Percentiles rank a stretch among this genome's conserved stretches.
phyloP scores from a whole-genome alignment of 2,113 vertebrate genomes.

The Bettongia penicillata region DNA sequence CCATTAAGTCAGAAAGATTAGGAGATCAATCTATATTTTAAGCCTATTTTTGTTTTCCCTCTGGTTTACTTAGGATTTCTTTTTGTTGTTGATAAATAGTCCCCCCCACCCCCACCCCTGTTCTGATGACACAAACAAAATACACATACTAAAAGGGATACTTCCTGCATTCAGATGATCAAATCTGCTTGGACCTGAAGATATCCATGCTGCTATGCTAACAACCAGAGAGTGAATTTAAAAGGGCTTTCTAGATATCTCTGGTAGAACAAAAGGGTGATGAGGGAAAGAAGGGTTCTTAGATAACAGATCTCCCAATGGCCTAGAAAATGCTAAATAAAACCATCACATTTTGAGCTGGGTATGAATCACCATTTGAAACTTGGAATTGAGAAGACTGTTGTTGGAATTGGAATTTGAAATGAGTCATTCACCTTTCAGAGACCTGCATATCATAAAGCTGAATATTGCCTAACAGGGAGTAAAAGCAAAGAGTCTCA shows the following conservation, averaged over 20 bases:
- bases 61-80: neutral
- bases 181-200: constrained; percentile 20
- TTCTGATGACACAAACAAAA: constrained; percentile 34
- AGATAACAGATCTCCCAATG: constrained; percentile 46
- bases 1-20: neutral
- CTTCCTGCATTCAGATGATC: constrained; percentile 54
- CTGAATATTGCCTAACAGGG: neutral
- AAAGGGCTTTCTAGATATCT: constrained; percentile 49
- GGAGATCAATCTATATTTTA: neutral
- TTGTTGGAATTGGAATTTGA: constrained; percentile 6
- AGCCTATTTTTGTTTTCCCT: neutral
- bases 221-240: constrained; percentile 37
- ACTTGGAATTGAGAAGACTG: constrained; percentile 3
- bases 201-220: constrained; percentile 41
- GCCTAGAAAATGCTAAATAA: constrained; percentile 36
- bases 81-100: neutral
- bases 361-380: neutral
- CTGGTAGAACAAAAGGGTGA: constrained; percentile 39
- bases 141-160: constrained; percentile 39
- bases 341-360: neutral
- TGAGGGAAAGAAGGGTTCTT: constrained; percentile 45
- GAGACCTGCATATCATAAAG: neutral
- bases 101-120: neutral
- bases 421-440: constrained; percentile 17
- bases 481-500: constrained; percentile 18